phyloP scores from a whole-genome alignment of 2,797 vertebrate genomes.

The Octomys mimax region DNA sequence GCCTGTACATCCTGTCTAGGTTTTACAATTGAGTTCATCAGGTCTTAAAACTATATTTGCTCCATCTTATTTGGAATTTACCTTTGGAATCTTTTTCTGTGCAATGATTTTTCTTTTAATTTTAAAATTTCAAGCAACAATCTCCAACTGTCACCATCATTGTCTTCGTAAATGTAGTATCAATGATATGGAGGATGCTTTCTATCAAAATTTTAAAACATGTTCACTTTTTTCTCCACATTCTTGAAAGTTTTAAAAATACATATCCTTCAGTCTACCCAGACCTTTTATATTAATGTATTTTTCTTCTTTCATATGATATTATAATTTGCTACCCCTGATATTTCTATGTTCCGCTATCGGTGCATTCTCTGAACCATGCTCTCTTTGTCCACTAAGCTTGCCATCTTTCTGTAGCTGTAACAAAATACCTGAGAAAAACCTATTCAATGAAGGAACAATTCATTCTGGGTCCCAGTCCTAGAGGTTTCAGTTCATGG shows the following conservation, averaged over 20 bases:
- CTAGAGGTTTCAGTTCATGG: neutral
- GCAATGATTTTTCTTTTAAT: neutral
- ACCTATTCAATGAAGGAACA: neutral
- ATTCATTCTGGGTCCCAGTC: neutral
- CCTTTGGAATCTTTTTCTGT: neutral
- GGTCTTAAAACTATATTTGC: neutral
- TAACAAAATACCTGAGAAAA: neutral
- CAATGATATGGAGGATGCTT: neutral
- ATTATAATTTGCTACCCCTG: neutral
- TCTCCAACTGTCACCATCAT: neutral
- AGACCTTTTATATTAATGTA: neutral
- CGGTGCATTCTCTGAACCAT: neutral
- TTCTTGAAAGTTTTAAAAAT: neutral
- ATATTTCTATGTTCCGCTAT: constrained; percentile 14
- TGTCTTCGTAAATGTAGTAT: neutral
- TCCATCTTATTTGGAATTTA: neutral
- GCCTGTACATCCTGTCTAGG: neutral
- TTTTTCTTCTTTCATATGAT: neutral
- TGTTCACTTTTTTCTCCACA: neutral
- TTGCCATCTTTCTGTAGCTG: neutral
- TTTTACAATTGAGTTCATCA: neutral
- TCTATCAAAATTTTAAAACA: neutral
- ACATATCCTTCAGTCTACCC: neutral
- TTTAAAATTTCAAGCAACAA: constrained; percentile 17
- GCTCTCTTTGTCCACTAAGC: neutral